phyloP scores from a whole-genome alignment of 2,888 invertebrate genomes.

The Dichetophora obliterata region DNA sequence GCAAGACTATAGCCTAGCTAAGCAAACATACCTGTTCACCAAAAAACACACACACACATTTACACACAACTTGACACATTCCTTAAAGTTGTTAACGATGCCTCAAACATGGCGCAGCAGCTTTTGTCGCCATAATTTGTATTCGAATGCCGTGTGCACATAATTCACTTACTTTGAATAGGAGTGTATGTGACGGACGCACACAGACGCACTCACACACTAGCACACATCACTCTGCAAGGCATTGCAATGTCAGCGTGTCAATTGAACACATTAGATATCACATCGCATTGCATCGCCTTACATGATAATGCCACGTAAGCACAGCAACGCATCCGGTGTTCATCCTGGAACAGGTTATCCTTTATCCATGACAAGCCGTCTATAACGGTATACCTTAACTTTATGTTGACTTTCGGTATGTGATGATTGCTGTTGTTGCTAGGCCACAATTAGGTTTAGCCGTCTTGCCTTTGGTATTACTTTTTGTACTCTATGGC shows the following conservation, averaged over 20 bases:
- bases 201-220: not conserved
- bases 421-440: not conserved
- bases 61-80: no score
- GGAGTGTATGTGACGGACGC: constrained; percentile 40
- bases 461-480: not conserved
- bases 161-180: constrained; percentile 28
- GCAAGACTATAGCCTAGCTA: no score
- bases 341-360: constrained; percentile 8
- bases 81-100: no score
- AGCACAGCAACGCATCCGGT: not conserved
- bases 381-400: not conserved
- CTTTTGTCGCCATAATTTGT: constrained; percentile 23
- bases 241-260: constrained; percentile 37
- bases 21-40: no score
- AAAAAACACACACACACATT: no score
- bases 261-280: constrained; percentile 37
- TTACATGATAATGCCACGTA: not conserved
- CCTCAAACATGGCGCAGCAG: not conserved
- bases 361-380: constrained; percentile 13
- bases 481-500: not conserved
- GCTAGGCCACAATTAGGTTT: not conserved
- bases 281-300: constrained; percentile 25
- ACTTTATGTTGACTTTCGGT: not conserved
- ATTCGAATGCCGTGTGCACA: constrained; percentile 25
- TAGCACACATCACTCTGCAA: not conserved